These are phyloP conservation scores for Anas bahamensis DNA, from an alignment of 2,797 vertebrate genomes.

Conservation along the genomic window DNA sequence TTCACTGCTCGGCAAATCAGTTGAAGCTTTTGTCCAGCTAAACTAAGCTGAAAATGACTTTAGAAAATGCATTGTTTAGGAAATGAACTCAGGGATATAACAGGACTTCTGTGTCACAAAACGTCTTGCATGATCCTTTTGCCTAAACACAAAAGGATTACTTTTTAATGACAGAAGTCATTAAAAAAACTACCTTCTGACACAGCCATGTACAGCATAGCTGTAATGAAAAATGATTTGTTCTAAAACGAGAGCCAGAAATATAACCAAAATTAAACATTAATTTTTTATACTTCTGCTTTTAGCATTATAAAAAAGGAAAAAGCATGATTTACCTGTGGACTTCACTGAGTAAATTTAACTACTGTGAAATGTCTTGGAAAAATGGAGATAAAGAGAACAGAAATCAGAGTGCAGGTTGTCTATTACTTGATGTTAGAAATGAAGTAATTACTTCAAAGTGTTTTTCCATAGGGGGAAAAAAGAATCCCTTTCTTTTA, in stretches of 20 bases:
- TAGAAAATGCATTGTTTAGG: neutral
- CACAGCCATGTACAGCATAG: neutral
- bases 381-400: neutral
- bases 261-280: neutral
- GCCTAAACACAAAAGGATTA: neutral
- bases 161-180: neutral
- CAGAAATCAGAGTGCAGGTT: neutral
- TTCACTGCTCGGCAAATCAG: neutral
- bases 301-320: neutral
- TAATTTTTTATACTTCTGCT: neutral
- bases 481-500: neutral
- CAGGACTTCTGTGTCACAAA: neutral
- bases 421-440: neutral
- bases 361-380: neutral
- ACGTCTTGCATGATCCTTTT: neutral
- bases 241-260: neutral
- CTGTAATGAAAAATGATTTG: neutral
- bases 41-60: neutral
- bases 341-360: neutral
- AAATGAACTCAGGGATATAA: neutral
- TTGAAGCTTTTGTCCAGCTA: neutral
- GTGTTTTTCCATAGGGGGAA: neutral
- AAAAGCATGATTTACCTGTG: neutral
- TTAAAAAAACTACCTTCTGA: neutral
- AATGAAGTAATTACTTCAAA: neutral